Base-by-base conservation (phyloP, 2,888 invertebrate genomes). In the Hypena proboscidalis region DNA sequence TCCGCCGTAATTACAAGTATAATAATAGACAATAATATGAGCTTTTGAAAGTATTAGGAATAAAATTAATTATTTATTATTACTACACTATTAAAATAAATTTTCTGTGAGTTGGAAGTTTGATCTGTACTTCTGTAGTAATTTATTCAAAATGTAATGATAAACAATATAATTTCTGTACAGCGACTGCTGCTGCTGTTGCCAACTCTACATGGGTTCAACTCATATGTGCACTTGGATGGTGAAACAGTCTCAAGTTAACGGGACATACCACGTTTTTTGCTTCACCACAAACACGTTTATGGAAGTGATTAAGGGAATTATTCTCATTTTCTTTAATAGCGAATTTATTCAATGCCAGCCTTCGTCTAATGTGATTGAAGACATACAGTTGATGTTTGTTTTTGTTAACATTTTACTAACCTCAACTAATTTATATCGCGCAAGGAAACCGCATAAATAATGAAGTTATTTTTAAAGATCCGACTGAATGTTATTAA, bases 241-340 rank as follows among this genome's bases (percentile, higher is more conserved):
- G 35, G 39, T 57, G 40, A 63, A 57, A 54, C 52, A 50, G 30
- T 40, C 39, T 52, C 43, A 47, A 47, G 21, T 22, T 63, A 63
- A 63, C 63, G 63, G 63, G 36, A 51, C 21, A 23, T 17, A 27
- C 27, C 30, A 34, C 13, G 31, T 21, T 29, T 50, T 46, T 57
- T 54, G 39, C 56, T 39, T 48, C 41, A 33, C 38, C 38, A 21
- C 27, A 13, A 26, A 21, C 26, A 25, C 38, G 17, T 41, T 44
- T 42, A 47, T 44, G 51, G 45, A 33, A 39, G 38, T 44, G 36
- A 57, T 53, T 53, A 59, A 53, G 15, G 15, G 20, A 21, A 41
- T 34, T 41, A 26, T 34, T 40, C 42, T 41, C 25, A 30, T 22
- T 33, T 29, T 17, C 19, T 41, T 34, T n/a, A 27, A 29, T 17